A percentile compares a stretch with the other conserved stretches of the same genome.
Evolutionary conservation across 1,140 invertebrate genomes (phyloP).

Genomic region (Hypsibius dujardini): DNA sequence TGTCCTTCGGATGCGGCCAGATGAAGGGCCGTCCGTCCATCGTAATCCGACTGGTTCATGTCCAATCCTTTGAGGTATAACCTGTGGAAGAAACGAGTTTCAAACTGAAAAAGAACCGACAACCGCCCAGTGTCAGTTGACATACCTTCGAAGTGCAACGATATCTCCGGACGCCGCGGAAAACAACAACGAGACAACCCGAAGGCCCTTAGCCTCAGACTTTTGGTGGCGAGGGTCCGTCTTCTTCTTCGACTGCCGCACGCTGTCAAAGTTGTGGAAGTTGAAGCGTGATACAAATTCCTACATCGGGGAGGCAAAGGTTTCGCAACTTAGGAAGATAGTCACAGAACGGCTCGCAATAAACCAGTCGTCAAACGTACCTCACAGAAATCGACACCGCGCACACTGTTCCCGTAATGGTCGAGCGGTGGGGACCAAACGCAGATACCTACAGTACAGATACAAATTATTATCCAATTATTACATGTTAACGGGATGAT

Average conservation of each 20-base stretch:
- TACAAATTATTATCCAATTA: too few relatives aligned
- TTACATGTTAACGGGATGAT: too few relatives aligned
- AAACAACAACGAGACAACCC: slow-evolving; percentile 80
- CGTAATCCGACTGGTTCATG: slow-evolving; percentile 74
- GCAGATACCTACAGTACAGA: slow-evolving; percentile 62
- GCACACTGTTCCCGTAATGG: slow-evolving; percentile 60
- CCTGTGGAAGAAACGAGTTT: slow-evolving; percentile 43
- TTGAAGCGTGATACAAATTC: slow-evolving; percentile 75
- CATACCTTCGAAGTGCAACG: slow-evolving; percentile 65
- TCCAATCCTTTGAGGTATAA: slow-evolving; percentile 77
- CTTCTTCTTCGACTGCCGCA: slow-evolving; percentile 75
- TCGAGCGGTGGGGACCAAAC: slow-evolving; percentile 87
- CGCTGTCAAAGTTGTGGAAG: slow-evolving; percentile 91
- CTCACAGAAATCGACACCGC: slow-evolving; percentile 75
- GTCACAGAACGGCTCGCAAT: slow-evolving; percentile 4
- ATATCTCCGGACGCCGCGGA: slow-evolving; percentile 80
- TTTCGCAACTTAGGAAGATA: slow-evolving; percentile 17
- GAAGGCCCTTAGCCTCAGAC: slow-evolving; percentile 72
- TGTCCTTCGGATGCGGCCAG: slow-evolving; percentile 77
- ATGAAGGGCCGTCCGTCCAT: slow-evolving; percentile 75
- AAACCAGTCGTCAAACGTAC: slow-evolving; percentile 31
- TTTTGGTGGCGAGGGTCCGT: slow-evolving; percentile 74
- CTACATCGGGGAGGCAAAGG: slow-evolving; percentile 31
- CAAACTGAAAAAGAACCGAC: too few relatives aligned
- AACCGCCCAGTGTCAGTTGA: too few relatives aligned